Evolutionary conservation across 2,113 vertebrate species (phyloP).

Genomic region (Coturnix japonica): DNA sequence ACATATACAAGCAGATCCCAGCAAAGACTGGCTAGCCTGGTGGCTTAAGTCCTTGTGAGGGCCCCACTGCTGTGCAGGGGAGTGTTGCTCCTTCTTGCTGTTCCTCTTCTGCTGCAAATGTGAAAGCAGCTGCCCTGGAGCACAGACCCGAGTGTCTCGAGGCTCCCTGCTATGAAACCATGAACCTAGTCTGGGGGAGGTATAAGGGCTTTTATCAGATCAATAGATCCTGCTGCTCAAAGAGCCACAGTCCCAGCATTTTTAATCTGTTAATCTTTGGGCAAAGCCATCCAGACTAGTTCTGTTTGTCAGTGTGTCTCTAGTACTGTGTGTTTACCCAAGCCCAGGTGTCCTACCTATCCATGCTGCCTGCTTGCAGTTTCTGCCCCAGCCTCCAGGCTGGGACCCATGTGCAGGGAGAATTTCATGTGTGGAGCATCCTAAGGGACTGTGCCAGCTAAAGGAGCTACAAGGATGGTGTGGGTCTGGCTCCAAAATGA

Average conservation of each 20-base stretch:
- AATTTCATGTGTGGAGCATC: not conserved
- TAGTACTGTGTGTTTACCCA: not conserved
- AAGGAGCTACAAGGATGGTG: accelerated
- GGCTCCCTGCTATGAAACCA: not conserved
- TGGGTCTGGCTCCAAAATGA: accelerated
- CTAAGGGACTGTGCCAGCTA: not conserved
- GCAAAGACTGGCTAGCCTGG: not conserved
- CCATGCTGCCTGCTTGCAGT: not conserved
- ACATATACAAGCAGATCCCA: not conserved
- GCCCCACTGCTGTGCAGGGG: not conserved
- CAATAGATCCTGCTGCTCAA: not conserved
- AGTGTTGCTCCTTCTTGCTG: not conserved
- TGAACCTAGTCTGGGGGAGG: not conserved
- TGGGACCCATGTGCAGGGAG: accelerated
- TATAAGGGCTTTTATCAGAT: not conserved
- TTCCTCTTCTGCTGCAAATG: not conserved
- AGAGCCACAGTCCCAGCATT: not conserved
- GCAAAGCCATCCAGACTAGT: not conserved
- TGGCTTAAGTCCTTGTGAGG: not conserved
- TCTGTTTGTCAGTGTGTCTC: not conserved
- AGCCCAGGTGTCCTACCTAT: not conserved
- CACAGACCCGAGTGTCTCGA: not conserved
- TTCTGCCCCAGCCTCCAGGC: not conserved
- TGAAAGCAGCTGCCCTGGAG: not conserved
- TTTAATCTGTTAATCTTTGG: not conserved